These are phyloP conservation scores for Cyanoderma ruficeps DNA, from an alignment of 2,113 vertebrate genomes.

Conservation along the genomic window DNA sequence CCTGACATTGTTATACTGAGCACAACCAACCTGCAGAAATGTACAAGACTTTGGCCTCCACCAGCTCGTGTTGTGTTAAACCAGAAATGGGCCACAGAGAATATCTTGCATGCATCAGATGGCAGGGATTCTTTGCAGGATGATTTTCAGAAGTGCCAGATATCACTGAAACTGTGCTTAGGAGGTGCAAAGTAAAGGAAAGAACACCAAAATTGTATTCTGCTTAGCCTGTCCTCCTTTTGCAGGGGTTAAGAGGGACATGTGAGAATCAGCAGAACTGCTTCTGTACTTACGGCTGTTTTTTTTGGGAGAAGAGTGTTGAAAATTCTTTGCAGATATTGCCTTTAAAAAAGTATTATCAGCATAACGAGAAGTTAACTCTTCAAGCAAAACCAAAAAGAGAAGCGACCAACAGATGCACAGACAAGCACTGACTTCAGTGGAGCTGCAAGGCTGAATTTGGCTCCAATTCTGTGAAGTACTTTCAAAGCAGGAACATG, in stretches of 20 bases:
- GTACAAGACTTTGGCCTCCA: neutral
- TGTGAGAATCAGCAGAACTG: neutral
- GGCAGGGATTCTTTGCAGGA: neutral
- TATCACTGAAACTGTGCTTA: neutral
- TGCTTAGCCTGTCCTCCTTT: neutral
- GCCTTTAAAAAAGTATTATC: neutral
- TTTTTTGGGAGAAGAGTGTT: neutral
- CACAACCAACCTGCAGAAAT: neutral
- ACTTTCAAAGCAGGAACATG: constrained; percentile 36
- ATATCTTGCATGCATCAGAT: neutral
- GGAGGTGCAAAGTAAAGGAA: constrained; percentile 35
- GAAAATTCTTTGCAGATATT: neutral
- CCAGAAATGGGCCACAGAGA: neutral
- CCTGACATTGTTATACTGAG: neutral
- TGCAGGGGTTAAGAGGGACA: neutral
- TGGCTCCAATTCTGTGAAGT: constrained; percentile 37
- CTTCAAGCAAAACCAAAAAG: neutral
- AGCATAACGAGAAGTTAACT: neutral
- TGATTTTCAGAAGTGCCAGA: neutral
- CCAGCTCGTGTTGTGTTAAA: neutral
- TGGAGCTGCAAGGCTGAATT: constrained; percentile 38
- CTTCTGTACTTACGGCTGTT: neutral
- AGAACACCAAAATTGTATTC: neutral
- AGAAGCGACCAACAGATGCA: neutral
- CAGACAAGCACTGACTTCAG: constrained; percentile 22